Conservation (phyloP, 2,888 invertebrate genomes). For the Troides aeacus region DNA sequence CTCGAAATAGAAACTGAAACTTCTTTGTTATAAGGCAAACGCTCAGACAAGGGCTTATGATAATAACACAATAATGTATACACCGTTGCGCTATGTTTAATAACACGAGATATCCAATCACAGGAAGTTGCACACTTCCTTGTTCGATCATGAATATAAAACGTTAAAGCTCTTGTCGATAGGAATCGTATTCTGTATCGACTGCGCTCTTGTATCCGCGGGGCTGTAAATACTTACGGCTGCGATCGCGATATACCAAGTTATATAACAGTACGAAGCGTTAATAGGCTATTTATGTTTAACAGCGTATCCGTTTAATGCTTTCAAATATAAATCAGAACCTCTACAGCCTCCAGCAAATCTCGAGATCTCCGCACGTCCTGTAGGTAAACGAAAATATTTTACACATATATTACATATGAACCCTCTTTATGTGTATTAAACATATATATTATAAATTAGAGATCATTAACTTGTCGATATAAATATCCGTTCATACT, state of each 20-base stretch:
- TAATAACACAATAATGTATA: background rate
- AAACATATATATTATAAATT: no score
- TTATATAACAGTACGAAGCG: slow-evolving; percentile 20
- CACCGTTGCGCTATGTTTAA: background rate
- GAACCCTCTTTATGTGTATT: no score
- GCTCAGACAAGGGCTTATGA: no score
- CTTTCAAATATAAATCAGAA: slow-evolving; percentile 40
- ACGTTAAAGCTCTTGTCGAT: slow-evolving; percentile 36
- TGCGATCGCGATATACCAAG: slow-evolving; percentile 11
- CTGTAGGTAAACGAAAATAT: slow-evolving; percentile 12
- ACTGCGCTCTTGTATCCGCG: slow-evolving; percentile 36
- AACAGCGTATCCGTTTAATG: slow-evolving; percentile 38
- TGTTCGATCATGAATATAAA: slow-evolving; percentile 32
- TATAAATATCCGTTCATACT: no score
- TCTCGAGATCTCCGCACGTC: slow-evolving; percentile 35
- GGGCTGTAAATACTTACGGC: slow-evolving; percentile 34
- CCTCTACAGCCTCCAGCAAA: slow-evolving; percentile 35
- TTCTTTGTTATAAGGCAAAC: no score
- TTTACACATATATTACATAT: slow-evolving; percentile 11
- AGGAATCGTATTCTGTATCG: slow-evolving; percentile 35
- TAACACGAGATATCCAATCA: slow-evolving; percentile 8
- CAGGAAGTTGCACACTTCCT: slow-evolving; percentile 37
- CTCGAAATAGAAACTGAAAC: no score
- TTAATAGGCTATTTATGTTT: slow-evolving; percentile 40
- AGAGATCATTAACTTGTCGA: no score